Evolutionary conservation across 2,888 invertebrate genomes (phyloP), one percentile per base, ranked within the genome.

Genomic region (Disparrhopalites patrizii): DNA sequence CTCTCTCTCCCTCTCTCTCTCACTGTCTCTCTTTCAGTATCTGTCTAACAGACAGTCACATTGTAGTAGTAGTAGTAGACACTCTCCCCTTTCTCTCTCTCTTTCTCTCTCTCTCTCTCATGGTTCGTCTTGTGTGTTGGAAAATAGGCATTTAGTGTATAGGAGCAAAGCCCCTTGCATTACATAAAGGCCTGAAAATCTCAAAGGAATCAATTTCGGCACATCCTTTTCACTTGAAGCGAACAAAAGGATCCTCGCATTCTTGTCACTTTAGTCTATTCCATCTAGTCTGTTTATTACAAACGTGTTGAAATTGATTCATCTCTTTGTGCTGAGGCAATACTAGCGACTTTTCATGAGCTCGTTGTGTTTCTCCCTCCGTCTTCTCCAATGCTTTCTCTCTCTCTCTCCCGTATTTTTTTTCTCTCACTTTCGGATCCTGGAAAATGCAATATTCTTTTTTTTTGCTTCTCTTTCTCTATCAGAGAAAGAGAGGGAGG

Each of bases 131-230:
- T n/a, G n/a, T n/a, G n/a, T n/a, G n/a, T n/a, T n/a, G n/a, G n/a
- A n/a, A n/a, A n/a, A n/a, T n/a, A n/a, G n/a, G n/a, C n/a, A n/a
- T n/a, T n/a, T n/a, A n/a, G n/a, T n/a, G n/a, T n/a, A n/a, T n/a
- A n/a, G n/a, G n/a, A n/a, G n/a, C n/a, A n/a, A n/a, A n/a, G n/a
- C n/a, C n/a, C n/a, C n/a, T n/a, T n/a, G 18, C 60, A 47, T 65
- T 60, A 52, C 55, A 52, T 54, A 61, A 23, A 40, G 57, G 31
- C 33, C 10, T 31, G 60, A 18, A 18, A 61, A 61, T 60, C 56
- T 70, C 70, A 68, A 70, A 69, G 65, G 69, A 69, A 69, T 69
- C 69, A 69, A 69, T 69, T 67, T 67, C 67, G 64, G 64, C 58
- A 52, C 68, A 65, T 68, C 65, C 62, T 65, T 61, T 61, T 65